Percentiles rank a stretch among this genome's conserved stretches.
phyloP scores from a whole-genome alignment of 2,797 vertebrate species.

The Morus bassanus region DNA sequence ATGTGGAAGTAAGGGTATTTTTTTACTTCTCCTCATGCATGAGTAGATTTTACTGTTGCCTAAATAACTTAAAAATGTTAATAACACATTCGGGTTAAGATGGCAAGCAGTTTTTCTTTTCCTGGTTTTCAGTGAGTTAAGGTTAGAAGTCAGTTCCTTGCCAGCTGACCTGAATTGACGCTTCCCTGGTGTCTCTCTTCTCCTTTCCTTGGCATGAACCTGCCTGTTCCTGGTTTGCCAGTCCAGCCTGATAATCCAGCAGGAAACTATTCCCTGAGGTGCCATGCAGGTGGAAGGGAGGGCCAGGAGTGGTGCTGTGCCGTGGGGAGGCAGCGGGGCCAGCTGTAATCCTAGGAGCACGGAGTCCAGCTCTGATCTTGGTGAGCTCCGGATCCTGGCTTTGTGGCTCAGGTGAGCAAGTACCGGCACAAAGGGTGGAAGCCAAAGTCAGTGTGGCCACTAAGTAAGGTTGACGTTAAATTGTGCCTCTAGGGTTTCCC shows the following conservation, averaged over 20 bases:
- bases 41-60: not conserved
- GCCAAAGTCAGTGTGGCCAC: not conserved
- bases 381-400: not conserved
- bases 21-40: not conserved
- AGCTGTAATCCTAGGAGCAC: rapidly evolving
- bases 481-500: not conserved
- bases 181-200: not conserved
- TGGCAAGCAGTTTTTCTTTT: not conserved
- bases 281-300: not conserved
- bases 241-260: constrained; percentile 49
- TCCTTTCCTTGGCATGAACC: not conserved
- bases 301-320: not conserved
- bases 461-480: not conserved
- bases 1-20: not conserved
- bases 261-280: constrained; percentile 20
- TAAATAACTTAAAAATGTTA: not conserved
- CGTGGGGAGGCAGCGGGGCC: rapidly evolving
- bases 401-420: not conserved
- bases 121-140: not conserved
- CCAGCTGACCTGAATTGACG: not conserved
- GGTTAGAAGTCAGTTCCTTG: not conserved
- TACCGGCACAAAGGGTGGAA: rapidly evolving
- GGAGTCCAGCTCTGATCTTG: rapidly evolving
- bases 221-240: constrained; percentile 26
- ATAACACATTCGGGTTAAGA: not conserved